Base-by-base conservation (phyloP, 1,140 invertebrate genomes). In the Scaptomyza graminum region DNA sequence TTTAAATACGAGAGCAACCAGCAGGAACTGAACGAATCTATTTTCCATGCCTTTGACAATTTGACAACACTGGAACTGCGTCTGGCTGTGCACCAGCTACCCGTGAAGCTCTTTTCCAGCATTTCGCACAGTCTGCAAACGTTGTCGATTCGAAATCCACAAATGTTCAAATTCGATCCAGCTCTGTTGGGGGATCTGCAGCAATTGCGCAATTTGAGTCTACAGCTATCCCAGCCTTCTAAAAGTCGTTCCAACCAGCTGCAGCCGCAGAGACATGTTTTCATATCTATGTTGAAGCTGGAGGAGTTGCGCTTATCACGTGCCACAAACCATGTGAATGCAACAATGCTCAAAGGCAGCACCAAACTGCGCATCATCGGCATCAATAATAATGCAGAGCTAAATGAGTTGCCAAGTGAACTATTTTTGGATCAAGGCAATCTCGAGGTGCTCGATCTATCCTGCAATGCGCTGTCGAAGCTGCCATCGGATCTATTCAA, bases 371-470 rank as follows among this genome's bases (percentile, higher is more conserved):
- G 79, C 18, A 93, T 93, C 64, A 92, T 95, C 72, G 92, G 91
- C 39, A 85, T 95, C 54, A 90, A 93, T 34, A 90, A 91, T 41
- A 95, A 95, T 76, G 85, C 90, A 6, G 64, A 78, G 2, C 82
- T 95, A 1, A 79, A 37, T 18, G 77, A 76, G 43, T 69, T 95
- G 6, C 93, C 94, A 11, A 89, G 92, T 25, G 79, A 92, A 9
- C 81, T 94, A 11, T 95, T 95, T 64, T 90, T 90, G 49, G 93
- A 94, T 76, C 92, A 94, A 81, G 91, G 76, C 4, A 93, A 94
- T 47, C 83, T 95, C 4, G 65, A 85, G 3, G 83, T 90, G 11
- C 76, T 95, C 22, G 92, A 94, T 77, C 77, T 95, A 5, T 92
- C 92, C 67, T 90, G 91, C 31, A 95, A 95, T 79, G 76, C 92